Evolutionary conservation across 1,140 invertebrate species (phyloP).

Genomic region (Ostrea denselamellosa): DNA sequence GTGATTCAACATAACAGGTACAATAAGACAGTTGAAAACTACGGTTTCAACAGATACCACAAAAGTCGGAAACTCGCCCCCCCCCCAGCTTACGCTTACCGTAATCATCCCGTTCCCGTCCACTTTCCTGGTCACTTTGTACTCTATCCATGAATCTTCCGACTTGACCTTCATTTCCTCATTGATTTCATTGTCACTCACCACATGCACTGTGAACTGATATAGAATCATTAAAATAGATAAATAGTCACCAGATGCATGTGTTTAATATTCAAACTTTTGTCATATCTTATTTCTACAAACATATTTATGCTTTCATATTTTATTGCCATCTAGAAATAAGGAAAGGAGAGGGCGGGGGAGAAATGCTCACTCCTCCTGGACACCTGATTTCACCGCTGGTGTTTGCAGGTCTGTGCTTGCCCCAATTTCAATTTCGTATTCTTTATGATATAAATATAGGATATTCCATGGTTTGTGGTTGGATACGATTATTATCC

Average conservation of each 20-base stretch:
- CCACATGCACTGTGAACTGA: background rate
- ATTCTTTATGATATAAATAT: too few relatives aligned
- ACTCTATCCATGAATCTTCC: background rate
- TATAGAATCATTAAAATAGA: background rate
- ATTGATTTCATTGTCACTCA: background rate
- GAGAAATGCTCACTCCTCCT: too few relatives aligned
- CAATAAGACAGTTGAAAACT: background rate
- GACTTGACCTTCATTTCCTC: background rate
- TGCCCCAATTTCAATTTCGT: too few relatives aligned
- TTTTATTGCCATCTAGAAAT: background rate
- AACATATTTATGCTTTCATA: background rate
- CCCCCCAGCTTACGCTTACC: too few relatives aligned
- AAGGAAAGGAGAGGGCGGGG: too few relatives aligned
- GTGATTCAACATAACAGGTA: too few relatives aligned
- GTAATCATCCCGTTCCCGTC: background rate
- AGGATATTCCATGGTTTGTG: too few relatives aligned
- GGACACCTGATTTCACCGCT: too few relatives aligned
- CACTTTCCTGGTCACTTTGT: background rate
- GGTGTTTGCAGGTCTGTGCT: too few relatives aligned
- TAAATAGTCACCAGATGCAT: background rate
- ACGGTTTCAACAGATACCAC: background rate
- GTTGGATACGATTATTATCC: too few relatives aligned
- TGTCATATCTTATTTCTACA: background rate
- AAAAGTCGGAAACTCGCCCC: background rate
- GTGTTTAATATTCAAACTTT: background rate